Percentiles rank a stretch among this genome's conserved stretches.
These are phyloP conservation scores for Mormyrus iriodes DNA, from an alignment of 2,113 vertebrate species.

Conservation along the genomic window DNA sequence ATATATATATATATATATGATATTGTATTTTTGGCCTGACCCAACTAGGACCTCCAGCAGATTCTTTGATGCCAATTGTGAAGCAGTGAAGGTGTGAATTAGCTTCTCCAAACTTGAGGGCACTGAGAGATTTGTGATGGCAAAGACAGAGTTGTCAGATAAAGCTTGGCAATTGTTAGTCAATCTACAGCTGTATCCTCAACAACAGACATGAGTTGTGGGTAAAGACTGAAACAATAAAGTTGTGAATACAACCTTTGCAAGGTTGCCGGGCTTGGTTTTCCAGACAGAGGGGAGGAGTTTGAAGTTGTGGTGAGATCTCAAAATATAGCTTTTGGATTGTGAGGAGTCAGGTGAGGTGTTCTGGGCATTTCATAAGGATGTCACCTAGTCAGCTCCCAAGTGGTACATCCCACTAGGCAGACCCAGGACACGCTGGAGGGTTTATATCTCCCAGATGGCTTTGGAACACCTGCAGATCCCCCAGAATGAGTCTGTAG, in stretches of 20 bases:
- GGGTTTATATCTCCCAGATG: not conserved
- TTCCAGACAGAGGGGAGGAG: not conserved
- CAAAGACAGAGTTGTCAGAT: not conserved
- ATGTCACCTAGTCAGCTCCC: not conserved
- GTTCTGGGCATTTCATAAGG: not conserved
- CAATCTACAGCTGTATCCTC: not conserved
- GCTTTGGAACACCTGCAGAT: not conserved
- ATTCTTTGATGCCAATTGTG: not conserved
- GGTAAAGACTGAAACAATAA: not conserved
- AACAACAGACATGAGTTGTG: not conserved
- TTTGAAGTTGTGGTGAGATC: not conserved
- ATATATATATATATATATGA: not conserved
- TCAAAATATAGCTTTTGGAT: not conserved
- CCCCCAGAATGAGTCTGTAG: not conserved
- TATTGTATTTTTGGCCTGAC: not conserved
- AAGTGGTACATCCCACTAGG: not conserved
- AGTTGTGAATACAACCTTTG: not conserved
- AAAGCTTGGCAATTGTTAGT: not conserved
- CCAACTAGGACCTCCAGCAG: not conserved
- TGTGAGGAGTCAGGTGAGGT: not conserved
- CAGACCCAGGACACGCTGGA: not conserved
- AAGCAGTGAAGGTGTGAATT: not conserved
- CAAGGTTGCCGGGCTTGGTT: not conserved
- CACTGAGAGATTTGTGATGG: not conserved
- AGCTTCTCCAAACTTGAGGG: not conserved